A percentile compares a stretch with the other conserved stretches of the same genome.
These are phyloP conservation scores for Erebia aethiops DNA, from an alignment of 2,888 invertebrate species.

Conservation along the genomic window DNA sequence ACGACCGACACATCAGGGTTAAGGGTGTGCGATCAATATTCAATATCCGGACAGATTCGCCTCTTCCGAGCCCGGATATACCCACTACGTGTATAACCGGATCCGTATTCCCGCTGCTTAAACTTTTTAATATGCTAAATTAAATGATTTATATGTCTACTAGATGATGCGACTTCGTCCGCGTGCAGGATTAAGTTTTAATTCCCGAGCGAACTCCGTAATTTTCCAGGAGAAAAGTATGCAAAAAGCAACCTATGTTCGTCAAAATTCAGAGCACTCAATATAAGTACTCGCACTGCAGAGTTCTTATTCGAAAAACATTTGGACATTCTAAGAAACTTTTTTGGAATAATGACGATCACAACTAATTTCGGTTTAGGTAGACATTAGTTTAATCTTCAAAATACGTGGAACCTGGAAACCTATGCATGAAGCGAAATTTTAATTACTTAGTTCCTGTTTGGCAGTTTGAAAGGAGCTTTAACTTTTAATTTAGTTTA, in stretches of 20 bases:
- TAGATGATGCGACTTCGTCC: too few species aligned
- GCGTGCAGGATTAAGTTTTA: too few species aligned
- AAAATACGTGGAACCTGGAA: background rate
- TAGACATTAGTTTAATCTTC: background rate
- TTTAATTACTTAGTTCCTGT: conserved; percentile 39
- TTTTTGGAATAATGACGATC: too few species aligned
- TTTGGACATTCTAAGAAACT: too few species aligned
- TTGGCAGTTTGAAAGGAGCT: conserved; percentile 35
- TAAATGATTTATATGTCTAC: background rate
- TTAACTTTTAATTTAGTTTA: conserved; percentile 41
- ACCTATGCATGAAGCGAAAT: conserved; percentile 2
- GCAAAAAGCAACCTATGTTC: too few species aligned
- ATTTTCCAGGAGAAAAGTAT: too few species aligned
- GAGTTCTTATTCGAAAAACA: too few species aligned
- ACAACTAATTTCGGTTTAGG: too few species aligned
- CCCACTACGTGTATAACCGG: conserved; percentile 59
- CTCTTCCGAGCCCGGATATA: conserved; percentile 77
- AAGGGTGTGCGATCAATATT: conserved; percentile 81
- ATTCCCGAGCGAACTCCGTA: too few species aligned
- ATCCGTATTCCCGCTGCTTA: conserved; percentile 49
- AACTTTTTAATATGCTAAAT: conserved; percentile 11
- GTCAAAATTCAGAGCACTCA: too few species aligned
- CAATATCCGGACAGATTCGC: conserved; percentile 80
- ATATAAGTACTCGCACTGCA: too few species aligned
- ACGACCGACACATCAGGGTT: conserved; percentile 77